Evolutionary conservation across 2,797 vertebrate species (phyloP), one percentile per base, ranked within the genome.

Genomic region (Premnoplex brunnescens): DNA sequence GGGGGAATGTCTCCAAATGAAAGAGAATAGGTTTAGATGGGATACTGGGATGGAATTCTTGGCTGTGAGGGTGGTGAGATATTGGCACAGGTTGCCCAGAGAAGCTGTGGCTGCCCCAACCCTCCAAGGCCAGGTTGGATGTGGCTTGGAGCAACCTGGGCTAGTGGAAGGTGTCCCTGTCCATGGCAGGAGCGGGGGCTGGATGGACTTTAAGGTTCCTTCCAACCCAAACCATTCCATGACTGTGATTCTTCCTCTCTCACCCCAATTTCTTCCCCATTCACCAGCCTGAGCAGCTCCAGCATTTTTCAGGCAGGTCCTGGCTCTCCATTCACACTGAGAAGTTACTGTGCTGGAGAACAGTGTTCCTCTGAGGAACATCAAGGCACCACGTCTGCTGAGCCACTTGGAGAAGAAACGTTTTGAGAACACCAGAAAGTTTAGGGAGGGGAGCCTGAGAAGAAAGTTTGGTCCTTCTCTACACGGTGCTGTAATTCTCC

Each of bases 121-220:
- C 43, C 27, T 0, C 24, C 58, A 39, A 44, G 43, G 7, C 17
- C 44, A 34, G 24, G 28, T 0, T 77, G 55, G 48, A 54, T 0
- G 0, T n/a, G 13, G 13, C 8, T 36, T 32, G 78, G 78, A n/a
- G 6, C 27, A 49, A 0, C 19, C 23, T 71, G 37, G 37, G 21
- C 7, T 0, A 0, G n/a, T 39, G 64, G n/a, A 1, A 77, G 3
- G 1, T 14, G 37, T 77, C 21, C 21, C 58, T 76, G 43, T 2
- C n/a, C 24, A 13, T 15, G 14, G 17, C 5, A 63, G 6, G 15
- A 23, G 16, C 2, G 3, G 63, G 9, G 4, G 30, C 0, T 2
- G 1, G 12, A 26, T 34, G 14, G 0, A 3, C 8, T 44, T 22
- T 13, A 44, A 39, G 5, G 23, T 32, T 20, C 14, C 3, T 51